phyloP scores from a whole-genome alignment of 2,888 invertebrate genomes.

The Drosophila mimetica region DNA sequence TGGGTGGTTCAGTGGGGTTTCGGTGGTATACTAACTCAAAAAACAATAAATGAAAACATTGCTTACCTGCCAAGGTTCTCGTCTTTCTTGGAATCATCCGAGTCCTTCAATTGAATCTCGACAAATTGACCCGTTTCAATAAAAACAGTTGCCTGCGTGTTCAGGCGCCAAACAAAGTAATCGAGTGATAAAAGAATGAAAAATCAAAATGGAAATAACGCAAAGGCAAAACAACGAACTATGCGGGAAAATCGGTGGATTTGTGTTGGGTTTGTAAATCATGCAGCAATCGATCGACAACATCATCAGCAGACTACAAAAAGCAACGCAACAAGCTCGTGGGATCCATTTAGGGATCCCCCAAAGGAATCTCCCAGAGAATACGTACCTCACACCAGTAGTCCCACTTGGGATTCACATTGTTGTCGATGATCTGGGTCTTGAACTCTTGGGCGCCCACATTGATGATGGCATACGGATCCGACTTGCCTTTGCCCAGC shows the following conservation, averaged over 20 bases:
- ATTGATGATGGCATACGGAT: conserved; percentile 96
- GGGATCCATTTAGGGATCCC: neutral
- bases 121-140: conserved; percentile 85
- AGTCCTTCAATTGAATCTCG: conserved; percentile 91
- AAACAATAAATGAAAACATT: conserved; percentile 1
- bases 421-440: conserved; percentile 97
- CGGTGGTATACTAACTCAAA: conserved; percentile 1
- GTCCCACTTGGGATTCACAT: conserved; percentile 98
- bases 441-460: conserved; percentile 97
- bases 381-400: conserved; percentile 96
- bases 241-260: conserved; percentile 27
- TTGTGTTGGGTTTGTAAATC: conserved; percentile 50
- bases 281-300: conserved; percentile 68
- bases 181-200: conserved; percentile 54
- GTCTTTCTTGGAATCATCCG: conserved; percentile 95
- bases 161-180: conserved; percentile 63
- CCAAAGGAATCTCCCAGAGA: neutral
- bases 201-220: conserved; percentile 49
- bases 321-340: conserved; percentile 38
- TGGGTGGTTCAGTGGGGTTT: conserved; percentile 9
- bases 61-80: conserved; percentile 96
- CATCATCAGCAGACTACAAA: conserved; percentile 42
- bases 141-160: conserved; percentile 82
- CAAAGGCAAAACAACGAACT: conserved; percentile 42
- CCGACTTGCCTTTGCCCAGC: conserved; percentile 97